A percentile compares a stretch with the other conserved stretches of the same genome.
Evolutionary conservation across 2,113 vertebrate genomes (phyloP).

Genomic region (Platanista minor): DNA sequence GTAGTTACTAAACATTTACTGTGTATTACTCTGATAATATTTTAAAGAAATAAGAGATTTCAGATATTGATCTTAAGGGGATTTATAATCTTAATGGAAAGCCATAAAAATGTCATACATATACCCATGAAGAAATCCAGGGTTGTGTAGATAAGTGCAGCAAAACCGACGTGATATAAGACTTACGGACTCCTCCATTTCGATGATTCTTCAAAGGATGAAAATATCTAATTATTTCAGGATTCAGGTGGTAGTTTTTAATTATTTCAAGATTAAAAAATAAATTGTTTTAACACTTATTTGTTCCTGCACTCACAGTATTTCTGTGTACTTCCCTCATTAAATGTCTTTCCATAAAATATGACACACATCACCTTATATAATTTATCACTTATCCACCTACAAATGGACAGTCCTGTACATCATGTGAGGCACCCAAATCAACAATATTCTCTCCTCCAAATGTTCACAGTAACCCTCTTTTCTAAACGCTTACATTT

Average conservation of each 20-base stretch:
- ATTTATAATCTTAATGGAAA: background rate
- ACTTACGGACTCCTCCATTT: background rate
- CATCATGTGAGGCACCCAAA: background rate
- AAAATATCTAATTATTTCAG: background rate
- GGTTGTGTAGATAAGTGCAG: background rate
- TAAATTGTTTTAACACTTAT: background rate
- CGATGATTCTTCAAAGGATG: background rate
- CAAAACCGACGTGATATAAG: background rate
- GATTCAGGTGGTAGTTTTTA: background rate
- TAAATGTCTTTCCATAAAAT: background rate
- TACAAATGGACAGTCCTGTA: background rate
- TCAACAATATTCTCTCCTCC: background rate
- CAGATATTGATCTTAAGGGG: background rate
- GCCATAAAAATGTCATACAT: background rate
- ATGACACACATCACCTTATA: background rate
- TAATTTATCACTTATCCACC: background rate
- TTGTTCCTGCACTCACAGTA: background rate
- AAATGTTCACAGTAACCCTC: background rate
- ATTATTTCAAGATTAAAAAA: background rate
- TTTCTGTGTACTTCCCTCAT: background rate
- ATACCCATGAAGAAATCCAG: background rate
- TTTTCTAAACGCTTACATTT: background rate
- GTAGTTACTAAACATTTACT: conserved; percentile 9
- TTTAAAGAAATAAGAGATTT: background rate
- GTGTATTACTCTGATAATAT: background rate